phyloP scores from a whole-genome alignment of 2,888 invertebrate genomes.

The Matsumyia berberina region DNA sequence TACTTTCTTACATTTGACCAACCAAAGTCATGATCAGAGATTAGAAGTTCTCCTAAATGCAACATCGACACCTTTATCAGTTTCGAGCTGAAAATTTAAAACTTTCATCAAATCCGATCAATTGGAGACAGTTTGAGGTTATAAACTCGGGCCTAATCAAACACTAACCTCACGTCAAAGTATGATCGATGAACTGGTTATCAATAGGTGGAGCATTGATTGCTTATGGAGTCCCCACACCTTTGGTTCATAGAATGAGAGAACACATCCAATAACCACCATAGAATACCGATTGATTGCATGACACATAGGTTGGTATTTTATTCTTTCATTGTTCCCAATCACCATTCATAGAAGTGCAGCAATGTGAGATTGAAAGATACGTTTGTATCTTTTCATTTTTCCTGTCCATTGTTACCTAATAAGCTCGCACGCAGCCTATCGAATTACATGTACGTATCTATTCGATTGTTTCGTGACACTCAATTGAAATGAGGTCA shows the following conservation, averaged over 20 bases:
- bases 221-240: not conserved
- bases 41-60: too few species aligned
- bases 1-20: too few species aligned
- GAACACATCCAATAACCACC: slow-evolving; percentile 23
- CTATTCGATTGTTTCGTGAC: slow-evolving; percentile 55
- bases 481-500: slow-evolving; percentile 65
- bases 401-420: slow-evolving; percentile 24
- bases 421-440: slow-evolving; percentile 26
- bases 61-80: too few species aligned
- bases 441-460: slow-evolving; percentile 21
- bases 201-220: not conserved
- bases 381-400: slow-evolving; percentile 20
- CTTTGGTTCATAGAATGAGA: slow-evolving; percentile 5
- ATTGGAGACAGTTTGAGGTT: not conserved
- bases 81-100: too few species aligned
- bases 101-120: too few species aligned
- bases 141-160: not conserved
- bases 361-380: slow-evolving; percentile 42
- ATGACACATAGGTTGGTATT: not conserved
- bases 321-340: not conserved
- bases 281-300: slow-evolving; percentile 38
- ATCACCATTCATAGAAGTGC: slow-evolving; percentile 42
- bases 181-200: slow-evolving; percentile 21
- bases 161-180: not conserved
- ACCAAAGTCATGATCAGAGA: too few species aligned